These are phyloP conservation scores for Staurois parvus DNA, from an alignment of 2,797 vertebrate genomes.

Conservation along the genomic window DNA sequence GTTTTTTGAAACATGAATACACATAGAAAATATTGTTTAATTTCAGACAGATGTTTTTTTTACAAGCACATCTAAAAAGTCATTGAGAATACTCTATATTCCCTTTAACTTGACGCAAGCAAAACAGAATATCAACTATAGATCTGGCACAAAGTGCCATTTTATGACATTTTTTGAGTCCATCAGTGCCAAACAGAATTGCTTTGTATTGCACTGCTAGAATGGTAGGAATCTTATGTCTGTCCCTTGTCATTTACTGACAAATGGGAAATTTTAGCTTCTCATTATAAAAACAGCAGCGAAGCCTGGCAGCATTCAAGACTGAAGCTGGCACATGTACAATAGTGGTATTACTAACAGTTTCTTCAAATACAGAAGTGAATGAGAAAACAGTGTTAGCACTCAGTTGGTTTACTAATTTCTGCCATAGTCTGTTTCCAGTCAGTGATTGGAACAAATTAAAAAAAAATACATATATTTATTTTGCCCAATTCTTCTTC, in stretches of 20 bases:
- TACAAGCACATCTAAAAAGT: background rate
- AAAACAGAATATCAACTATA: background rate
- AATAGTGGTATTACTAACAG: conserved; percentile 28
- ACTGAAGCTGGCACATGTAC: conserved; percentile 20
- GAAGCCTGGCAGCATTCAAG: conserved; percentile 34
- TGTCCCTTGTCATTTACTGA: conserved; percentile 26
- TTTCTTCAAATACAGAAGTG: conserved; percentile 38
- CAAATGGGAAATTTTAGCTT: conserved; percentile 21
- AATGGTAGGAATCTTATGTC: conserved; percentile 2
- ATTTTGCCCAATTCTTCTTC: conserved; percentile 30
- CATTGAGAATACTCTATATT: background rate
- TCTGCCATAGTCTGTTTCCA: conserved; percentile 16
- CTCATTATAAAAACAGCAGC: conserved; percentile 42
- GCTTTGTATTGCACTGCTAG: conserved; percentile 7
- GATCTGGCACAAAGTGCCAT: background rate
- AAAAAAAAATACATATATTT: background rate
- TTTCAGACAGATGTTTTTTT: background rate
- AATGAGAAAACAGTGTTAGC: conserved; percentile 19
- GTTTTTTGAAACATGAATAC: background rate
- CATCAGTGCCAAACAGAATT: background rate
- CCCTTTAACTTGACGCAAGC: background rate
- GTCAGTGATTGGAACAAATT: conserved; percentile 22
- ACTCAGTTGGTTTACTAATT: background rate
- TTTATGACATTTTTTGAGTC: background rate
- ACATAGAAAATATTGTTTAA: background rate